phyloP scores from a whole-genome alignment of 2,113 vertebrate species.

The Dromas ardeola region DNA sequence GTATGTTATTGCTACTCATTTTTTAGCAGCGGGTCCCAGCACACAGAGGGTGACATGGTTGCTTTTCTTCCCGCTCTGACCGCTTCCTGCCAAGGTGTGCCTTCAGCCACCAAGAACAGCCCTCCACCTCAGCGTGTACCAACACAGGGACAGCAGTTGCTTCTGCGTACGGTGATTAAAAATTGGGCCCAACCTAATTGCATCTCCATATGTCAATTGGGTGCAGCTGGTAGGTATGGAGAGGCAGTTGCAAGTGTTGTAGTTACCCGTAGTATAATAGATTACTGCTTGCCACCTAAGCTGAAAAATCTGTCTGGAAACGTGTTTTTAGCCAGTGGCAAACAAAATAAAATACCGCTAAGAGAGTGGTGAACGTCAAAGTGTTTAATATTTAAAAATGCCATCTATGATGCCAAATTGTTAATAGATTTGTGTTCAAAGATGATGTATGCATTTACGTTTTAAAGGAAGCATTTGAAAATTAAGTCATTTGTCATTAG shows the following conservation, averaged over 20 bases:
- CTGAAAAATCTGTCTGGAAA: not conserved
- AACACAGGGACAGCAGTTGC: not conserved
- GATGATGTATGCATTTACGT: not conserved
- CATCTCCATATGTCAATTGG: not conserved
- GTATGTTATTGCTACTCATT: not conserved
- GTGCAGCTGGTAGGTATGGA: not conserved
- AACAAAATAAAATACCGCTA: not conserved
- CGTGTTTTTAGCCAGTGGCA: not conserved
- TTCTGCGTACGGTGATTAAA: not conserved
- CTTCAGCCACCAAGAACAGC: not conserved
- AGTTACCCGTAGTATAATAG: not conserved
- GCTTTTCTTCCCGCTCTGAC: not conserved
- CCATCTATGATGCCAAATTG: not conserved
- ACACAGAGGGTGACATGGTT: fast-evolving
- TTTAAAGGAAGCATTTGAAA: not conserved
- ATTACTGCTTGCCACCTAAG: not conserved
- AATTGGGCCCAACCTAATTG: not conserved
- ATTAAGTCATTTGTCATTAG: not conserved
- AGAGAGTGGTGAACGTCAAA: not conserved
- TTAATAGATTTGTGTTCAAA: not conserved
- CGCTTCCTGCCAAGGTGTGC: not conserved
- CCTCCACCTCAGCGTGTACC: fast-evolving
- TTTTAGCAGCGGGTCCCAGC: not conserved
- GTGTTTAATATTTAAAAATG: not conserved
- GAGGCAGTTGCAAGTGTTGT: not conserved